These are phyloP conservation scores for Cladorhizidae sp. DNA, from an alignment of 37 sponge, comb jelly and placozoan species.

Conservation along the genomic window DNA sequence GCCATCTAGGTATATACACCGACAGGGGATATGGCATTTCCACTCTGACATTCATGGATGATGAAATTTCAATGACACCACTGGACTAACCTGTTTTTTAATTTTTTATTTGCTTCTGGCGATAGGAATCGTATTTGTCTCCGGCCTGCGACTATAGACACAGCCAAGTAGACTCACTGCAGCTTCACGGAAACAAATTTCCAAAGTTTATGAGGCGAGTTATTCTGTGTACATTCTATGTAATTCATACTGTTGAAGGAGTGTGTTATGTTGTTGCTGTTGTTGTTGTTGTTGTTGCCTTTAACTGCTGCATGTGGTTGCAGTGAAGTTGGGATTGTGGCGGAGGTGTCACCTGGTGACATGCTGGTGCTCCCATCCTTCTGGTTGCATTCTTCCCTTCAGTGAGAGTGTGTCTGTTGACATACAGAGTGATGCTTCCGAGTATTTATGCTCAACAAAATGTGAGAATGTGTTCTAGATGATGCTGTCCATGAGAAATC, in stretches of 20 bases:
- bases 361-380: slow-evolving; percentile 82
- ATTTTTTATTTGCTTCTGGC: too few relatives aligned
- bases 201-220: slow-evolving; percentile 14
- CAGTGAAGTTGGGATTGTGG: slow-evolving; percentile 19
- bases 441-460: slow-evolving; percentile 31
- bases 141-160: slow-evolving; percentile 70
- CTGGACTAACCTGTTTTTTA: too few relatives aligned
- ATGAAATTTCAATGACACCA: too few relatives aligned
- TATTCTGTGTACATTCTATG: too few relatives aligned
- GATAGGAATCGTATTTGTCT: too few relatives aligned
- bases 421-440: slow-evolving; percentile 78
- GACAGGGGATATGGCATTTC: too few relatives aligned
- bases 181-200: slow-evolving; percentile 32
- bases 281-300: neutral
- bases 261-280: too few relatives aligned
- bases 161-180: slow-evolving; percentile 67
- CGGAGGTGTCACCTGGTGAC: slow-evolving; percentile 69
- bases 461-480: too few relatives aligned
- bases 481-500: too few relatives aligned
- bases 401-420: slow-evolving; percentile 75
- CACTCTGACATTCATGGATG: too few relatives aligned
- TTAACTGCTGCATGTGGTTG: neutral
- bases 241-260: too few relatives aligned
- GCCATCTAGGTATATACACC: too few relatives aligned
- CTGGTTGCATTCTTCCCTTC: slow-evolving; percentile 86